phyloP scores from a whole-genome alignment of 2,113 vertebrate species.

The Tauraco erythrolophus region DNA sequence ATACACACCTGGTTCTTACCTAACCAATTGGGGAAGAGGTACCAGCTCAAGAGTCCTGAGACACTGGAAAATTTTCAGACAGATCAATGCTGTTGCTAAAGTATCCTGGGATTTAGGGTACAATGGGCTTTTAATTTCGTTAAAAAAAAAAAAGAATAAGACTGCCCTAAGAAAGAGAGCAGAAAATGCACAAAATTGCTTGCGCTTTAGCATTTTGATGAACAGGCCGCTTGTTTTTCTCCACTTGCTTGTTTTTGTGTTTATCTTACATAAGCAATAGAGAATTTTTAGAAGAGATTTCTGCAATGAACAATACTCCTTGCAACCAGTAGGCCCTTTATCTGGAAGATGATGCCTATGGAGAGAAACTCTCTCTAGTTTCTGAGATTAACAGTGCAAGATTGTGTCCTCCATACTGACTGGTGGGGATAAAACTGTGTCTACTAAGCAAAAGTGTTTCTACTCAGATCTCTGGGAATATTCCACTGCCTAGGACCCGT shows the following conservation, averaged over 20 bases:
- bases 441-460: not conserved
- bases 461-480: not conserved
- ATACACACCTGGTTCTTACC: constrained; percentile 48
- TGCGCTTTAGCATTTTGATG: not conserved
- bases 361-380: not conserved
- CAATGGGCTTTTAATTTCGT: not conserved
- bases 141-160: not conserved
- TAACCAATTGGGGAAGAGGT: not conserved
- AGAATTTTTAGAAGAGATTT: not conserved
- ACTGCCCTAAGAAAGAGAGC: not conserved
- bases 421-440: not conserved
- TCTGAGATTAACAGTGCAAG: not conserved
- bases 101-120: not conserved
- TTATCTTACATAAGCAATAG: not conserved
- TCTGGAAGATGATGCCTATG: not conserved
- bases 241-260: not conserved
- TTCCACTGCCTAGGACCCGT: not conserved
- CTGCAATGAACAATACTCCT: not conserved
- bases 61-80: not conserved
- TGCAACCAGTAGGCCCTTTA: not conserved
- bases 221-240: not conserved
- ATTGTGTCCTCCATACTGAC: not conserved
- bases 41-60: not conserved
- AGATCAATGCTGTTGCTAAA: not conserved
- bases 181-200: not conserved